Percentiles rank a stretch among this genome's conserved stretches.
These are phyloP conservation scores for Columba livia DNA, from an alignment of 2,113 vertebrate species.

Conservation along the genomic window DNA sequence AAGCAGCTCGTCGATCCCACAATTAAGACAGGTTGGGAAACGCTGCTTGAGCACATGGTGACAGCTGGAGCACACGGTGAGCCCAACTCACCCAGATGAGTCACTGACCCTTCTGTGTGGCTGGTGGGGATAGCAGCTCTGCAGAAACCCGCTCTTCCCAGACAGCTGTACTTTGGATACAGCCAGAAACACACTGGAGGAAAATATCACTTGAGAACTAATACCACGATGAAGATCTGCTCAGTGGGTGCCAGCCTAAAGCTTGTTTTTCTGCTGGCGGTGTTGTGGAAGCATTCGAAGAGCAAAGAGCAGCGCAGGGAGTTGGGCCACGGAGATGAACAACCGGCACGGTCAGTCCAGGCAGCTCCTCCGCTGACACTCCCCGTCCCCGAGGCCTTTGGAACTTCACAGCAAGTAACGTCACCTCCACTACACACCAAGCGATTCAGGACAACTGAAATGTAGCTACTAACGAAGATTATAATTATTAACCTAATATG, in stretches of 20 bases:
- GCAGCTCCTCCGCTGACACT: neutral
- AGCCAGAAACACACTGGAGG: neutral
- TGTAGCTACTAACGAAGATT: neutral
- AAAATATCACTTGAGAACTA: neutral
- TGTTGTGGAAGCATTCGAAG: neutral
- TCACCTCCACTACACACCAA: neutral
- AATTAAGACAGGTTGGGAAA: neutral
- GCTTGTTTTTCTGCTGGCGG: rapidly evolving
- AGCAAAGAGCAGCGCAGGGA: rapidly evolving
- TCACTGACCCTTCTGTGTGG: rapidly evolving
- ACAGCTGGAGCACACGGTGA: neutral
- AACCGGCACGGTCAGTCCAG: neutral
- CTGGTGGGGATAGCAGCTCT: neutral
- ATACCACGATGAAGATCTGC: neutral
- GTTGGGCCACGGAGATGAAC: neutral
- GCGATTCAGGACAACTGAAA: neutral
- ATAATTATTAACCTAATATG: neutral
- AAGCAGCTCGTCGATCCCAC: rapidly evolving
- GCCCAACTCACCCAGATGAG: neutral
- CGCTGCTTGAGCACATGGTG: rapidly evolving
- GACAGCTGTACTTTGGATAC: neutral
- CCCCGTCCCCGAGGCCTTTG: neutral
- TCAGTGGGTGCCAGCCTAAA: neutral
- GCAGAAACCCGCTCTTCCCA: neutral
- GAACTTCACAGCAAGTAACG: neutral